Evolutionary conservation across 30 jellyfish, hydroid and myxozoan genomes (phyloP).

Genomic region (Mastigias papua): DNA sequence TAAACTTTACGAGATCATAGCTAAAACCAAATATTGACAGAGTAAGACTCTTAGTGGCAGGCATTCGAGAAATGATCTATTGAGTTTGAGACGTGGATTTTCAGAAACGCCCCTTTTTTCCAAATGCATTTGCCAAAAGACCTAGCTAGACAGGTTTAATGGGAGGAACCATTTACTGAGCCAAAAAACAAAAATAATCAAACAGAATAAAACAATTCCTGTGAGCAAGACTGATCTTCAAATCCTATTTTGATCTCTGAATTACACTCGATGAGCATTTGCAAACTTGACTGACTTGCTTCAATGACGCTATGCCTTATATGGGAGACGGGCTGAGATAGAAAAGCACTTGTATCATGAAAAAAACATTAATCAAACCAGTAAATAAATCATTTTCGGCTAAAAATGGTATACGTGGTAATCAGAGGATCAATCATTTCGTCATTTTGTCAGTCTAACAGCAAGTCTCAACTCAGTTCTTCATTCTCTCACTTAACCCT

Average conservation of each 20-base stretch:
- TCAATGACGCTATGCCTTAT: no score
- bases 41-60: not conserved
- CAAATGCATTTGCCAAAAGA: not conserved
- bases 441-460: no score
- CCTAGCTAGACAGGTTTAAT: not conserved
- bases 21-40: not conserved
- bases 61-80: not conserved
- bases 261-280: not conserved
- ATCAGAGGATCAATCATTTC: no score
- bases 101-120: not conserved
- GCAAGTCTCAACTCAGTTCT: no score
- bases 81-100: no score
- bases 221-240: not conserved
- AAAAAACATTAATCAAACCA: no score
- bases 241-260: not conserved
- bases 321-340: no score
- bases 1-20: not conserved
- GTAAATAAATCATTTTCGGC: no score
- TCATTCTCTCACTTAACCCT: no score
- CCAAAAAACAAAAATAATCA: not conserved
- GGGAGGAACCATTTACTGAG: not conserved
- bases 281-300: no score
- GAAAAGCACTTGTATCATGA: no score
- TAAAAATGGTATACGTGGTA: no score
- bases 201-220: not conserved